Evolutionary conservation across 2,888 invertebrate genomes (phyloP), one percentile per base, ranked within the genome.

Genomic region (Bellardia bayeri): DNA sequence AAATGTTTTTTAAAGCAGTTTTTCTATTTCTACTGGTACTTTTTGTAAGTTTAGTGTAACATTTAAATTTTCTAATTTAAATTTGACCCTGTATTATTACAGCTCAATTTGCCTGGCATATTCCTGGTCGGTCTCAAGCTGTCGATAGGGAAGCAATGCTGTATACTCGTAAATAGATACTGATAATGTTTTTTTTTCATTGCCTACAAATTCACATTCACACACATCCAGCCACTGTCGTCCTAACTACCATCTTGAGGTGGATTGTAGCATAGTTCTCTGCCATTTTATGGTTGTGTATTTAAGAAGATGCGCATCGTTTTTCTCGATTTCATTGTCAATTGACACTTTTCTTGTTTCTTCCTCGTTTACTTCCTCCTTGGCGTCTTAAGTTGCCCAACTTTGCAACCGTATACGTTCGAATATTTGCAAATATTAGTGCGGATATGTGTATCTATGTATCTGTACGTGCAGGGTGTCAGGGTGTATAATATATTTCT

Each of bases 321-420:
- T 74, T 78, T 82, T 56, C 49, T 75, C 40, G 49, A 75, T 81
- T 87, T 82, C 76, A 69, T 78, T 76, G 76, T 81, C 68, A 78
- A 84, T 68, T 85, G 81, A 81, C 68, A 82, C 64, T 69, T 78
- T 64, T 72, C 45, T 71, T 30, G 30, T 13, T 74, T 54, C 63
- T 16, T 30, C 33, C 13, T 40, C 45, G 33, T 13, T 16, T 7
- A 23, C 2, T 16, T n/a, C 16, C 8, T 40, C 1, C 13, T 61
- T 76, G 33, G 0, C 23, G 13, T 23, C n/a, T 69, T 58, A 16
- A 45, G 37, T n/a, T 30, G 45, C 23, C 37, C 33, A 23, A 58
- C 30, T 58, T 61, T 2, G 40, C 11, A 42, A 40, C 4, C 23
- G 13, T n/a, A 54, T 23, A 14, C 16, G 4, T 76, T 11, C 8